Conservation (phyloP, 2,113 vertebrate genomes). For the human region DNA sequence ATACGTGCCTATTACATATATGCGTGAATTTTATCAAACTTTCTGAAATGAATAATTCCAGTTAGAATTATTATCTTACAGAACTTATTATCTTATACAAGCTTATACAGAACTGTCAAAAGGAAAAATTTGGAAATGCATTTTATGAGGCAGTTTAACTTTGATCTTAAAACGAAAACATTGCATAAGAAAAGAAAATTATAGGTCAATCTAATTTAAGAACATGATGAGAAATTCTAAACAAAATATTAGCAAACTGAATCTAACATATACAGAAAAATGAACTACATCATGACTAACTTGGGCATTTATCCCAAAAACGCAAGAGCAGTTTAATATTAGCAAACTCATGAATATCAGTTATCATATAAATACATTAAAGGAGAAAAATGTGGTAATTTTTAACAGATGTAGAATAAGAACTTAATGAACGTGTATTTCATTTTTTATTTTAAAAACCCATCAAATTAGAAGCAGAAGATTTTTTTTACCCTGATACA, state of each 20-base stretch:
- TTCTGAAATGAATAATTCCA: not conserved
- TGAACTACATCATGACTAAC: not conserved
- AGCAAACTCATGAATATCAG: not conserved
- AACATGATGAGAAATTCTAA: not conserved
- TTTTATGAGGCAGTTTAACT: not conserved
- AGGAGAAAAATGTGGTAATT: not conserved
- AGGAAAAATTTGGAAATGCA: not conserved
- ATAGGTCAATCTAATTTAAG: not conserved
- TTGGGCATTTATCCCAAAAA: not conserved
- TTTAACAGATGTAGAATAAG: not conserved
- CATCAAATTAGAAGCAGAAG: conserved; percentile 19
- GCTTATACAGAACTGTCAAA: not conserved
- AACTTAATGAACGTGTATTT: not conserved
- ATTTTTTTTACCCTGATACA: not conserved
- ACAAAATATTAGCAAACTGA: conserved; percentile 42
- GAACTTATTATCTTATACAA: not conserved
- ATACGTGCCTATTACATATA: not conserved
- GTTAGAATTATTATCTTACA: not conserved
- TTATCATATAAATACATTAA: conserved; percentile 21
- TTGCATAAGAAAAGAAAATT: not conserved
- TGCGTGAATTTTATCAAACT: not conserved
- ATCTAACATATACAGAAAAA: not conserved
- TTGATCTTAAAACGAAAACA: not conserved
- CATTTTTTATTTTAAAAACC: not conserved
- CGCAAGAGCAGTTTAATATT: not conserved